A percentile compares a stretch with the other conserved stretches of the same genome.
phyloP scores from a whole-genome alignment of 2,797 vertebrate genomes.

The Chrysocyon brachyurus region DNA sequence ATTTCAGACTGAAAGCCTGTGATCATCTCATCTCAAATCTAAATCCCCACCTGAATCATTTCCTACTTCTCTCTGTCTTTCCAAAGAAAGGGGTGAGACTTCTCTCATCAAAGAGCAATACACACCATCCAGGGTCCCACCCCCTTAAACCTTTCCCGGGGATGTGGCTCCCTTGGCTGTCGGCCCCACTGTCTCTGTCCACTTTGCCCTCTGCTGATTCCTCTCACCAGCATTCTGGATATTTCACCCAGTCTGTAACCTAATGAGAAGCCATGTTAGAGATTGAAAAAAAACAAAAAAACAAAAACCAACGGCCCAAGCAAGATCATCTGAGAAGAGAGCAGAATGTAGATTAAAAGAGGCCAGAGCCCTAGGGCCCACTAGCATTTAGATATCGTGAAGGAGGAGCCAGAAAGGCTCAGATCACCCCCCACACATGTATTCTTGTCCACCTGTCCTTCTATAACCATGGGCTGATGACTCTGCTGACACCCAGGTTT shows the following conservation, averaged over 20 bases:
- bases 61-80: neutral
- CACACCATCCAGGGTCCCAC: rapidly evolving
- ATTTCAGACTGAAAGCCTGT: neutral
- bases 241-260: too few species aligned
- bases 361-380: too few species aligned
- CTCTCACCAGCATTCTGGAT: neutral
- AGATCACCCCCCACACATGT: too few species aligned
- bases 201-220: rapidly evolving
- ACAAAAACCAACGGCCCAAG: too few species aligned
- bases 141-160: too few species aligned
- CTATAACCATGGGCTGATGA: rapidly evolving
- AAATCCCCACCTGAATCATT: neutral
- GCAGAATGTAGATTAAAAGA: too few species aligned
- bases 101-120: neutral
- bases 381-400: too few species aligned
- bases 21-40: neutral
- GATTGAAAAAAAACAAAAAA: too few species aligned
- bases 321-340: too few species aligned
- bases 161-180: rapidly evolving
- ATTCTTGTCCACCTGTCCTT: rapidly evolving
- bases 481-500: neutral
- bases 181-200: rapidly evolving
- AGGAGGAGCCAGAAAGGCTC: too few species aligned
- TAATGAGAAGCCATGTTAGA: too few species aligned
- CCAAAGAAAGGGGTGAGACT: rapidly evolving